A percentile compares a stretch with the other conserved stretches of the same genome.
Evolutionary conservation across 2,797 vertebrate genomes (phyloP).

Genomic region (Sebastes wilsoni): DNA sequence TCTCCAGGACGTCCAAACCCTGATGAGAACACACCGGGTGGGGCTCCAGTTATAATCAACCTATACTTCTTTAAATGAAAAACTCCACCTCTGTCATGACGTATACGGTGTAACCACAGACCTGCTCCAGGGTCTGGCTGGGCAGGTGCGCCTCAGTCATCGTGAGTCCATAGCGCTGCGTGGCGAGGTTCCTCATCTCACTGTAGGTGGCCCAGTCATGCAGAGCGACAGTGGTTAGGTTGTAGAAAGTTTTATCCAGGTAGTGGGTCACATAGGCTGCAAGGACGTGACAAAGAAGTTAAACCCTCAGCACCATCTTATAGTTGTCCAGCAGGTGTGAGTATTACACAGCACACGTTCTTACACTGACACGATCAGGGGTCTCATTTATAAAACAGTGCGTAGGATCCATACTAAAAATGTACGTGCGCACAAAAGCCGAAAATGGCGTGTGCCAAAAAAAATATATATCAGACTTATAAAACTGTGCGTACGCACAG

Average conservation of each 20-base stretch:
- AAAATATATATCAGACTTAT: too few relatives aligned
- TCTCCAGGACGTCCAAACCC: slow-evolving; percentile 98
- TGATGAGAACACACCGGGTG: slow-evolving; percentile 62
- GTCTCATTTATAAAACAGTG: too few relatives aligned
- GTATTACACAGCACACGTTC: neutral
- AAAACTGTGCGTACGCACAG: too few relatives aligned
- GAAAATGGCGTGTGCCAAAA: too few relatives aligned
- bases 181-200: slow-evolving; percentile 98
- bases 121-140: slow-evolving; percentile 98
- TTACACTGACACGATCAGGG: neutral
- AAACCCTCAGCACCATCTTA: neutral
- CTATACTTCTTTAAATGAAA: neutral
- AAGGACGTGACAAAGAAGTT: neutral
- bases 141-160: slow-evolving; percentile 99
- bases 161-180: slow-evolving; percentile 92
- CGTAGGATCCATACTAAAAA: too few relatives aligned
- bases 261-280: slow-evolving; percentile 96
- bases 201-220: slow-evolving; percentile 99
- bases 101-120: slow-evolving; percentile 22
- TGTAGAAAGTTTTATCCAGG: slow-evolving; percentile 99
- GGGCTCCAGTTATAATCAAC: neutral
- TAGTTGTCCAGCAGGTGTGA: slow-evolving; percentile 7
- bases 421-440: too few relatives aligned
- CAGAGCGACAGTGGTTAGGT: slow-evolving; percentile 96
- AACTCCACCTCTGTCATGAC: neutral